Evolutionary conservation across 2,797 vertebrate species (phyloP).

Genomic region (Rhabdomys pumilio): DNA sequence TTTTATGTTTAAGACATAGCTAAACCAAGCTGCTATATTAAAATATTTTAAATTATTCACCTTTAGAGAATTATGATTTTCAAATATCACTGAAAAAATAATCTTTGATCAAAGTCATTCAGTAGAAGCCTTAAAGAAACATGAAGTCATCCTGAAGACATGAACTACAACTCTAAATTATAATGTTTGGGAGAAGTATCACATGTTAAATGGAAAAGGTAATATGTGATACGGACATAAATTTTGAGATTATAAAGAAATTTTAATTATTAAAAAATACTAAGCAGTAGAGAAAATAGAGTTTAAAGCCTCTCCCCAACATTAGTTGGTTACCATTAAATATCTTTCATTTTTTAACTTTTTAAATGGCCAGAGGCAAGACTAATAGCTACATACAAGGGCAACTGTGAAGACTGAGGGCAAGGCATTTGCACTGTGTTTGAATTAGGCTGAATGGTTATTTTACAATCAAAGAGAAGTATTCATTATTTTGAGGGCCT

Average conservation of each 20-base stretch:
- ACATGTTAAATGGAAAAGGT: not conserved
- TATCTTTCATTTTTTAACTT: constrained; percentile 1
- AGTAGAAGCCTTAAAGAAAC: not conserved
- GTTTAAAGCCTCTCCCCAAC: not conserved
- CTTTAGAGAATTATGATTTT: constrained; percentile 13
- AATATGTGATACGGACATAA: not conserved
- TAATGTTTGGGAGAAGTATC: not conserved
- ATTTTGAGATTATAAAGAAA: not conserved
- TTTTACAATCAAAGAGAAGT: not conserved
- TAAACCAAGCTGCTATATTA: not conserved
- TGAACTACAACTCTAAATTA: not conserved
- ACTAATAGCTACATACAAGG: not conserved
- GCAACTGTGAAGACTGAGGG: not conserved
- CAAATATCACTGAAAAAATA: not conserved
- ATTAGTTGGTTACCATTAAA: not conserved
- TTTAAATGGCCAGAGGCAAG: not conserved
- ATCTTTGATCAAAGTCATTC: not conserved
- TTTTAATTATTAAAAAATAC: not conserved
- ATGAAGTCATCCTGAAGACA: not conserved
- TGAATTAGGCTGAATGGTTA: not conserved
- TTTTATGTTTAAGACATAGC: not conserved
- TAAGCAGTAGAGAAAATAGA: not conserved
- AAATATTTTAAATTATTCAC: not conserved
- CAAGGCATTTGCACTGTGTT: not conserved
- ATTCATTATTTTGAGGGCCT: not conserved